phyloP scores from a whole-genome alignment of 2,888 invertebrate genomes.

The Drosophila subquinaria region DNA sequence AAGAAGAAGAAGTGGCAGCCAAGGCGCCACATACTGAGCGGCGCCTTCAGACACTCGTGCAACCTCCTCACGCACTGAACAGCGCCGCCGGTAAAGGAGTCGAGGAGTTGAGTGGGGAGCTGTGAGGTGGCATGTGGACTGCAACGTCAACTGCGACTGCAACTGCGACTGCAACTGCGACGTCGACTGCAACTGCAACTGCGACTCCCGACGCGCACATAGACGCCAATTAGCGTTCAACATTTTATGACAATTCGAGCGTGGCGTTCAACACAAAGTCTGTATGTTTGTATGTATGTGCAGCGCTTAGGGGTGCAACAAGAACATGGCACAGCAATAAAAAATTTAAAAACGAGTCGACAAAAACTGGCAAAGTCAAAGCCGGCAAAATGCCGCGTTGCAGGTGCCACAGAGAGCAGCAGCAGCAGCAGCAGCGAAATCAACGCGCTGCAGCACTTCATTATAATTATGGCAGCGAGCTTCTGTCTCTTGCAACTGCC shows the following conservation, averaged over 20 bases:
- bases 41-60: constrained; percentile 40
- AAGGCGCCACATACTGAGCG: constrained; percentile 68
- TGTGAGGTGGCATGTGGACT: constrained; percentile 2
- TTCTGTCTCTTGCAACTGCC: constrained; percentile 38
- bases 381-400: constrained; percentile 32
- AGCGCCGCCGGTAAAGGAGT: constrained; percentile 13
- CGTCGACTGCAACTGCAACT: constrained; percentile 29
- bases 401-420: constrained; percentile 49
- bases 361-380: constrained; percentile 14
- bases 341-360: neutral
- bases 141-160: neutral
- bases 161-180: constrained; percentile 26
- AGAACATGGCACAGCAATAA: constrained; percentile 28
- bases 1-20: constrained; percentile 49
- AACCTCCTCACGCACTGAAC: constrained; percentile 68
- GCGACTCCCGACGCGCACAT: constrained; percentile 56
- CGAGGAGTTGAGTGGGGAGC: neutral
- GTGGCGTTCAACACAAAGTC: constrained; percentile 44
- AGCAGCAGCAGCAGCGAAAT: constrained; percentile 34
- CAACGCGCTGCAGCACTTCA: constrained; percentile 72
- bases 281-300: constrained; percentile 17
- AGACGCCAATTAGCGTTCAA: constrained; percentile 82
- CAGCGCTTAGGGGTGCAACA: constrained; percentile 65
- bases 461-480: constrained; percentile 75
- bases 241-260: constrained; percentile 83